Percentiles rank a stretch among this genome's conserved stretches.
phyloP scores from a whole-genome alignment of 2,797 vertebrate species.

The Pangasius sanitwongsei region DNA sequence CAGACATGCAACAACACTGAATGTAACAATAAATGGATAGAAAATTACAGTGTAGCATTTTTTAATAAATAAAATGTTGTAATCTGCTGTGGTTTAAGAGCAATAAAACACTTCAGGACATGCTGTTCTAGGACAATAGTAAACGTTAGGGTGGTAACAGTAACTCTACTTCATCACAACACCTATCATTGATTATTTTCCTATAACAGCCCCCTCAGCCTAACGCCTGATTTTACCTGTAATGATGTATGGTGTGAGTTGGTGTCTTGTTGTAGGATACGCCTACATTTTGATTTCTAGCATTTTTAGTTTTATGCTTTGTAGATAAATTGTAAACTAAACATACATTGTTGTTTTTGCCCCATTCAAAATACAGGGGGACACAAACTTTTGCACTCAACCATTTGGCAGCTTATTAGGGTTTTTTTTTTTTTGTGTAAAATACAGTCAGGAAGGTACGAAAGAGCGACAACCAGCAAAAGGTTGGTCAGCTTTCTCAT shows the following conservation, averaged over 20 bases:
- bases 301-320: background rate
- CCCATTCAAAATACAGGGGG: background rate
- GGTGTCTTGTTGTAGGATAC: background rate
- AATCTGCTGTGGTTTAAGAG: background rate
- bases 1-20: background rate
- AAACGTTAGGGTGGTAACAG: background rate
- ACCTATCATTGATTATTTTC: background rate
- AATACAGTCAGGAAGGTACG: background rate
- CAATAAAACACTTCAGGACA: background rate
- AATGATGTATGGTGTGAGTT: background rate
- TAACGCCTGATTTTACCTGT: background rate
- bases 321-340: background rate
- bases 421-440: background rate
- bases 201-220: background rate
- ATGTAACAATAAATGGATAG: background rate
- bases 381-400: background rate
- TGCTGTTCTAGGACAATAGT: background rate
- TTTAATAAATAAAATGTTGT: background rate
- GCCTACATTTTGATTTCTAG: background rate
- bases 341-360: background rate
- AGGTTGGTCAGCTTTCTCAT: constrained; percentile 49
- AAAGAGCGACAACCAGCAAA: constrained; percentile 28
- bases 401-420: background rate
- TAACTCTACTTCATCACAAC: background rate
- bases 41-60: too few species aligned